These are phyloP conservation scores for Notoglanidium macrostoma DNA, from an alignment of 2,797 vertebrate genomes.

Conservation along the genomic window DNA sequence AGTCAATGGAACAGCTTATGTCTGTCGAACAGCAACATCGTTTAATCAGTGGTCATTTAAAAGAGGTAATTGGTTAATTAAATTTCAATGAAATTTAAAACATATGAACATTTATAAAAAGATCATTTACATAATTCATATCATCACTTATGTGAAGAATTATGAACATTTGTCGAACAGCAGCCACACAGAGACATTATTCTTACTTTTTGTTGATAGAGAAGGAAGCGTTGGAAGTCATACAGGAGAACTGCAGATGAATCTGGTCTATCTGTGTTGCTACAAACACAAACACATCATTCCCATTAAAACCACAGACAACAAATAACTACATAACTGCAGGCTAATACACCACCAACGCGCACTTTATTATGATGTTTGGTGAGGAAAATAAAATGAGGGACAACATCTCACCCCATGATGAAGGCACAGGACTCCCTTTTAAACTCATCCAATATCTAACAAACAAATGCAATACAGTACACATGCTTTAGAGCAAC, in stretches of 20 bases:
- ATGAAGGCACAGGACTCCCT: slow-evolving; percentile 91
- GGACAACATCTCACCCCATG: slow-evolving; percentile 82
- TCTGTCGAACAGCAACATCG: neutral
- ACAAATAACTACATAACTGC: neutral
- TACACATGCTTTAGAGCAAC: neutral
- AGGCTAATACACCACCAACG: neutral
- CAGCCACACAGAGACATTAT: neutral
- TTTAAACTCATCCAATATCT: slow-evolving; percentile 96
- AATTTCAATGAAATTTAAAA: neutral
- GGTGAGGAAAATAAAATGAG: neutral
- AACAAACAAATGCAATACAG: slow-evolving; percentile 34
- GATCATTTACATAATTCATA: too few species aligned
- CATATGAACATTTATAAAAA: neutral
- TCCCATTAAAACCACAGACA: slow-evolving; percentile 20
- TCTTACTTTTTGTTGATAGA: slow-evolving; percentile 89
- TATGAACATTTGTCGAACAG: neutral
- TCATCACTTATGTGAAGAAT: neutral
- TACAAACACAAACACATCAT: slow-evolving; percentile 61
- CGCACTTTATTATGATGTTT: neutral
- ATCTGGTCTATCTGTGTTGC: slow-evolving; percentile 89
- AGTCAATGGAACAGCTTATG: neutral
- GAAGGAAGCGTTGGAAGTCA: slow-evolving; percentile 93
- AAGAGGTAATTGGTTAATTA: neutral
- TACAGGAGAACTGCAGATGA: slow-evolving; percentile 86
- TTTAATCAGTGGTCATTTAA: neutral